Conservation (phyloP, 2,888 invertebrate genomes). For the Drosophila affinis region DNA sequence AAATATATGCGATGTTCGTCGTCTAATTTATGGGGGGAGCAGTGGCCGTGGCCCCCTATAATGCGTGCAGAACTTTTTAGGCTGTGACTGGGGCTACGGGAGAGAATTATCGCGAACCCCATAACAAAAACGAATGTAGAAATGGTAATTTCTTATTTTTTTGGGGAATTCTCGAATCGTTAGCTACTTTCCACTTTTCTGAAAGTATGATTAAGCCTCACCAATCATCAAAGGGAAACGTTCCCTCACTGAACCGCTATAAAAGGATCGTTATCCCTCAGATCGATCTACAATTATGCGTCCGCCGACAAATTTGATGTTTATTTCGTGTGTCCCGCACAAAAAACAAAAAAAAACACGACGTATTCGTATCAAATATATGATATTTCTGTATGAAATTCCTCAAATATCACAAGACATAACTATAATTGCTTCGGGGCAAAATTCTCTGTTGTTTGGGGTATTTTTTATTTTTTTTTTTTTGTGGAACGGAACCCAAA, state of each 20-base stretch:
- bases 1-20: conserved; percentile 49
- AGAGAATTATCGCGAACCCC: conserved; percentile 1
- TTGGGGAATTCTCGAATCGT: neutral
- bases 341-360: neutral
- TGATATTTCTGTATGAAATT: conserved; percentile 53
- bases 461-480: conserved; percentile 5
- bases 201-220: neutral
- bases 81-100: conserved; percentile 19
- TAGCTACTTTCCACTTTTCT: neutral
- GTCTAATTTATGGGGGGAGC: conserved; percentile 14
- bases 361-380: conserved; percentile 19
- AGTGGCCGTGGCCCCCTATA: conserved; percentile 5
- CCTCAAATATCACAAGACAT: conserved; percentile 53
- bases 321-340: conserved; percentile 2
- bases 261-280: neutral
- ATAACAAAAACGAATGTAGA: conserved; percentile 3
- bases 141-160: conserved; percentile 3
- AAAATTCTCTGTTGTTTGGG: conserved; percentile 7
- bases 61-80: conserved; percentile 6
- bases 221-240: neutral
- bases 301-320: conserved; percentile 30
- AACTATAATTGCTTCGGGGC: conserved; percentile 63
- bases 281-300: conserved; percentile 27
- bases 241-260: conserved; percentile 4
- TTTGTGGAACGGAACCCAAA: conserved; percentile 15